phyloP scores from a whole-genome alignment of 1,140 invertebrate genomes.

The Platyura marginata region DNA sequence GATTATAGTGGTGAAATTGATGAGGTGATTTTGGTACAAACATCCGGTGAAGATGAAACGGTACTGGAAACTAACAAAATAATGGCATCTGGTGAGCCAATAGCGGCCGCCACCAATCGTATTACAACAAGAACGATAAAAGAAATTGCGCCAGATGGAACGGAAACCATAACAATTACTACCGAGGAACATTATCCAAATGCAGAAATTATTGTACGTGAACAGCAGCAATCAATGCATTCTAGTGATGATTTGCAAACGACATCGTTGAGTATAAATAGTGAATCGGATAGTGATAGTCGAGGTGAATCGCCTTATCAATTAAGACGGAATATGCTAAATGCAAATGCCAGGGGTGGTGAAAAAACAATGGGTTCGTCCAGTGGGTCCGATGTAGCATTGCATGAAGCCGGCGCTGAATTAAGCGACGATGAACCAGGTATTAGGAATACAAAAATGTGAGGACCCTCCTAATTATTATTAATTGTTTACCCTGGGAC shows the following conservation, averaged over 20 bases:
- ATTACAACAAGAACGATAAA: neutral
- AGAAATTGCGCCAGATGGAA: neutral
- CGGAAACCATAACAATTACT: neutral
- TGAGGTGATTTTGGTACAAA: neutral
- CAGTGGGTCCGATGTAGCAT: constrained; percentile 39
- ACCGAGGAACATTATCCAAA: neutral
- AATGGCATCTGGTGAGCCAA: neutral
- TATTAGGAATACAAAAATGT: constrained; percentile 9
- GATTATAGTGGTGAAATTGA: neutral
- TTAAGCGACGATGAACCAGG: constrained; percentile 24
- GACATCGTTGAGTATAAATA: constrained; percentile 12
- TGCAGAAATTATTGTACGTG: constrained; percentile 5
- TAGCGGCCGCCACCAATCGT: neutral
- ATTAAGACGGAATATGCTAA: constrained; percentile 15
- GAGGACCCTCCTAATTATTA: too few species aligned
- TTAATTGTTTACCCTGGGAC: too few species aligned
- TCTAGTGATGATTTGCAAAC: constrained; percentile 8
- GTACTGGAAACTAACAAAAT: neutral
- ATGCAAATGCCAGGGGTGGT: constrained; percentile 1
- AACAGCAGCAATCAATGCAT: constrained; percentile 8
- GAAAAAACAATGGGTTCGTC: constrained; percentile 35
- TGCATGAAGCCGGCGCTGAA: constrained; percentile 33
- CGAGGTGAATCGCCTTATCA: constrained; percentile 15
- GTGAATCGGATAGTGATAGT: constrained; percentile 20
- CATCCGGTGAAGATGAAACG: neutral